Percentiles rank a stretch among this genome's conserved stretches.
phyloP scores from a whole-genome alignment of 2,113 vertebrate species.

The Martes martes region DNA sequence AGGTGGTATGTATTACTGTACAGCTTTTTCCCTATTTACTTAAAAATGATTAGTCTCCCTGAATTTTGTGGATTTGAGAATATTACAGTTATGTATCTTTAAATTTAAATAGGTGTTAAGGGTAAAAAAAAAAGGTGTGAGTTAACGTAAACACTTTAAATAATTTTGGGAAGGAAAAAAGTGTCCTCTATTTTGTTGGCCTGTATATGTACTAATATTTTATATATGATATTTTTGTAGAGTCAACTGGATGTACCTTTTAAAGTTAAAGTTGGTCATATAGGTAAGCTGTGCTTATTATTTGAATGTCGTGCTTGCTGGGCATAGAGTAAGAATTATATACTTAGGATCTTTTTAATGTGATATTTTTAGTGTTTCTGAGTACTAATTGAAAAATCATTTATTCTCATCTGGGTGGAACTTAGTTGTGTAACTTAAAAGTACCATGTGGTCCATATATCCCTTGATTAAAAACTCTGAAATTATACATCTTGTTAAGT shows the following conservation, averaged over 20 bases:
- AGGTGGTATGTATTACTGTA: background rate
- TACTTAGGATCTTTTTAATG: background rate
- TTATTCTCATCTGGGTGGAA: background rate
- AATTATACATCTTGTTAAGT: background rate
- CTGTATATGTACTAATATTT: background rate
- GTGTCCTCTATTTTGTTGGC: slow-evolving; percentile 16
- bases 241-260: slow-evolving; percentile 98
- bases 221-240: slow-evolving; percentile 79
- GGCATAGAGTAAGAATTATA: background rate
- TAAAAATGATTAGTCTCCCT: background rate
- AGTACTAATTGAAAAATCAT: slow-evolving; percentile 26
- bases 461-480: background rate
- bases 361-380: slow-evolving; percentile 30
- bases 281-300: slow-evolving; percentile 86
- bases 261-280: slow-evolving; percentile 96
- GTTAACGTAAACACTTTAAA: background rate
- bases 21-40: background rate
- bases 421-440: background rate
- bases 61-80: slow-evolving; percentile 8
- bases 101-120: background rate
- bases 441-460: background rate
- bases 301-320: background rate
- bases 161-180: slow-evolving; percentile 19
- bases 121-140: background rate
- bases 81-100: background rate